Evolutionary conservation across 2,888 invertebrate genomes (phyloP), one percentile per base, ranked within the genome.

Genomic region (Rhopalosiphum nymphaeae): DNA sequence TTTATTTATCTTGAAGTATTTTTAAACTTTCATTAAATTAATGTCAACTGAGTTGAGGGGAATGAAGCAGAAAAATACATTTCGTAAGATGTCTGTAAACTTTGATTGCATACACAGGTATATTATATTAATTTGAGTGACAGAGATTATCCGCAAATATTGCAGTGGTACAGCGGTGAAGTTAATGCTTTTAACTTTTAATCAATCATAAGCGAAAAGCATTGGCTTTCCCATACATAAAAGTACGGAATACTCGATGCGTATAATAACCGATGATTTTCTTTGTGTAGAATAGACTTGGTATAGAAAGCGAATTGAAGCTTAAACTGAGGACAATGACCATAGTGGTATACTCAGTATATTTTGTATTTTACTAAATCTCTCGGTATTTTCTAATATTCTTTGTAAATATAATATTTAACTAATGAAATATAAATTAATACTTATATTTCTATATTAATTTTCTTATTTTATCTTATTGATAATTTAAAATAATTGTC

Each of bases 131-230:
- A 89, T 93, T 93, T 89, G 78, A 89, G 78, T 89, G 92, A 89
- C 78, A 44, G 78, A 87, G 92, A 92, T 42, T 78, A 42, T 92
- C 88, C 53, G 44, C n/a, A 93, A 89, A 93, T 88, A 78, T 53
- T n/a, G 88, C 25, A 21, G 67, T 67, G 36, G 87, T 36, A 21
- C 13, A 67, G 16, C 49, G 61, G 92, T 53, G 56, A 86, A 94
- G 85, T 91, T 94, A 94, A 91, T 94, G 91, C 94, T 91, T 94
- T 91, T 94, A 94, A 91, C 91, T 94, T 94, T 90, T 91, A 94
- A 94, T 94, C 90, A 94, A 91, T 94, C 94, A 94, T 91, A 90
- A 86, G 49, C 42, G 61, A 89, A 94, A n/a, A 90, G n/a, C 49
- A 91, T 94, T 53, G 94, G 91, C 29, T 49, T 89, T n/a, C n/a